Conservation (phyloP, 1,140 invertebrate species). For the Batillaria attramentaria region DNA sequence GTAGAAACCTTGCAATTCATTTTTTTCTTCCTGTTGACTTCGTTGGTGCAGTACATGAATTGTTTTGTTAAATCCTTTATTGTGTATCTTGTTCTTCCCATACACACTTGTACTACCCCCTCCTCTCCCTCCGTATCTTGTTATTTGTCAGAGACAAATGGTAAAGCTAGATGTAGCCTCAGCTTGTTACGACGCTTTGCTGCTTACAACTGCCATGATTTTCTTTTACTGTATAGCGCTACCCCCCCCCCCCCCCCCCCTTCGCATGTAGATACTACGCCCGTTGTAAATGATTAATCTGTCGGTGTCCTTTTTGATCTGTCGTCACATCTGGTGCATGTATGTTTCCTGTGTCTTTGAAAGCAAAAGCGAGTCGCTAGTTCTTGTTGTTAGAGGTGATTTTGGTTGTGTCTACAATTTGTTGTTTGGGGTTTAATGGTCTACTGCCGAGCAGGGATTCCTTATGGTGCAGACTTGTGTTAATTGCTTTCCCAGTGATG, state of each 20-base stretch:
- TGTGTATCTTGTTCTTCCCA: conserved; percentile 2
- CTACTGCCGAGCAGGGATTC: conserved; percentile 1
- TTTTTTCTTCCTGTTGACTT: not conserved
- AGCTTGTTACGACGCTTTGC: not conserved
- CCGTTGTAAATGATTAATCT: not conserved
- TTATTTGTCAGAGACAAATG: not conserved
- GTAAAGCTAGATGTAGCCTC: not conserved
- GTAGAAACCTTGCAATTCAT: too few relatives aligned
- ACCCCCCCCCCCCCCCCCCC: not conserved
- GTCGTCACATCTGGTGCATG: conserved; percentile 7
- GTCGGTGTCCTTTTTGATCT: not conserved
- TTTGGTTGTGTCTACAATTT: not conserved
- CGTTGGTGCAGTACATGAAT: not conserved
- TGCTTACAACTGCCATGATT: conserved; percentile 23
- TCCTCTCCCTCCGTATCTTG: not conserved
- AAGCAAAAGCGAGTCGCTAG: conserved; percentile 1
- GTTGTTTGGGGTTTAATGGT: not conserved
- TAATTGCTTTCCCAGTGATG: too few relatives aligned
- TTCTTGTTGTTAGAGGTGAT: not conserved
- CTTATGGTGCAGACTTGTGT: not conserved
- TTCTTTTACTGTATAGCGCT: not conserved
- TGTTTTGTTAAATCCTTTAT: not conserved
- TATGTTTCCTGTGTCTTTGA: conserved; percentile 4
- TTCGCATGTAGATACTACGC: not conserved
- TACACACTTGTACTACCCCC: not conserved